Evolutionary conservation across 1,140 invertebrate genomes (phyloP), one percentile per base, ranked within the genome.

Genomic region (Drosophila parabipectinata): DNA sequence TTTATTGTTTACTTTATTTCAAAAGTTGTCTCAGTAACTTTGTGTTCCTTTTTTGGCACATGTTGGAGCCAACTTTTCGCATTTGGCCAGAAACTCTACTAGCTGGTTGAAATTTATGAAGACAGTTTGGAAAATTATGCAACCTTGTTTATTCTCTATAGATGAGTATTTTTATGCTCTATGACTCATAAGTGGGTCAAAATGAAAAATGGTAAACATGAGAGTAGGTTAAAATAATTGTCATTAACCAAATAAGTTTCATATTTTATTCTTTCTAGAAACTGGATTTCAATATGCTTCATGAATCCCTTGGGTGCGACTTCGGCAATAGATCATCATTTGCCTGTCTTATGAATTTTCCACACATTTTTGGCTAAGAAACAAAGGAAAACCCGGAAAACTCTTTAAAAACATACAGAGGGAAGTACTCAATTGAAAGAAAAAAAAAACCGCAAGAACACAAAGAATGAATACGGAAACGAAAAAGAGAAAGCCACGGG

Each of bases 1-100:
- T 85, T 77, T 74, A 81, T 77, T 78, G 82, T 81, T 75, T 73
- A 87, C 68, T 81, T 81, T 85, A 85, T 87, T 73, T 56, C 41
- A 28, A 67, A 85, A 85, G 77, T 80, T 78, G 28, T 56, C 32
- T 34, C 51, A 18, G 21, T 30, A 57, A 64, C 48, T 63, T 78
- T 18, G 14, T 37, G 28, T 39, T 56, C 24, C 21, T 64, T 60
- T 66, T 71, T 77, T 84, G 80, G 80, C 72, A 50, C 45, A 51
- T 26, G 5, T 24, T 28, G 24, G 9, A 18, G 30, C 60, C 78
- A 84, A 84, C 55, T 79, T 85, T 84, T 77, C 74, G 34, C 68
- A 85, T 84, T 83, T 83, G 64, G 50, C 57, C 26, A 39, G 44
- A 32, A 66, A 60, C 67, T 84, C 67, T 55, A 62, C 81, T 59